Evolutionary conservation across 2,888 invertebrate species (phyloP).

Genomic region (Drosophila nigricruria): DNA sequence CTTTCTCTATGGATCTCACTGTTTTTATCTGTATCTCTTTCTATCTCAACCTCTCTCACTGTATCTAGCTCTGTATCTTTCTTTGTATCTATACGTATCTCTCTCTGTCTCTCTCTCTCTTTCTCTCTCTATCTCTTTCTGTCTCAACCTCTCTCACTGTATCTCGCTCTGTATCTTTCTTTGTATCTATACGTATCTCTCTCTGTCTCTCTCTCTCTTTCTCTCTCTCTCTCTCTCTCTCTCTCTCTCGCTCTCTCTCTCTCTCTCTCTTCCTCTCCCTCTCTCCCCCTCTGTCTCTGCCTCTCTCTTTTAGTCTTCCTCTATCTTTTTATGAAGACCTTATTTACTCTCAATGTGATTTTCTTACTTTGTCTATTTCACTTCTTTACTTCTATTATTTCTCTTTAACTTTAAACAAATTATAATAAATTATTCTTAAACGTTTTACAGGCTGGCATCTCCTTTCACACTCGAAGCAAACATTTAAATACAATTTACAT

Average conservation of each 20-base stretch:
- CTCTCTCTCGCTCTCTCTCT: background rate
- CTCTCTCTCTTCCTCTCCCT: background rate
- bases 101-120: background rate
- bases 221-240: background rate
- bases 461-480: background rate
- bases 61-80: background rate
- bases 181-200: background rate
- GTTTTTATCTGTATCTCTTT: background rate
- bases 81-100: background rate
- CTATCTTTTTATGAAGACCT: no score
- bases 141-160: background rate
- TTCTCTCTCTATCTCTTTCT: background rate
- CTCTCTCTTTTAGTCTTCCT: no score
- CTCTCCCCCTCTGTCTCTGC: background rate
- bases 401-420: background rate
- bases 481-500: slow-evolving; percentile 6
- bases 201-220: background rate
- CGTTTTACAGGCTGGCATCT: background rate
- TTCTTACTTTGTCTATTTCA: background rate
- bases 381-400: background rate
- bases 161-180: background rate
- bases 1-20: background rate
- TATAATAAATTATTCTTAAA: background rate
- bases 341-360: background rate
- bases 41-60: background rate